These are phyloP conservation scores for Gallinago undulata DNA, from an alignment of 2,113 vertebrate species.

Conservation along the genomic window DNA sequence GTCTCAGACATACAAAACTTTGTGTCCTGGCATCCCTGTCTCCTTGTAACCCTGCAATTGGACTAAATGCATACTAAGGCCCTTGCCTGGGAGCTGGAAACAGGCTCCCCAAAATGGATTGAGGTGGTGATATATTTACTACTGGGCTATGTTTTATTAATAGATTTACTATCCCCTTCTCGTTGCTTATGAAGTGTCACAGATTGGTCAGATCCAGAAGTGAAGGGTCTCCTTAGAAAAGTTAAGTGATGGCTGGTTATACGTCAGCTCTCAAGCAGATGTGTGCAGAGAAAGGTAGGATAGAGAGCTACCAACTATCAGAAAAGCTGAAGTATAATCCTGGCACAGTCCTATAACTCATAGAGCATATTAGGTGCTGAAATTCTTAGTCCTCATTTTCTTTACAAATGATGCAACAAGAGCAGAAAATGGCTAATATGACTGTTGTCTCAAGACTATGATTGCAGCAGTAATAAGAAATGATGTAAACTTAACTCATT, in stretches of 20 bases:
- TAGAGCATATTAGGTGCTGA: background rate
- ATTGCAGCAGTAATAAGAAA: background rate
- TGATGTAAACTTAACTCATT: background rate
- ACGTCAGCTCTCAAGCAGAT: background rate
- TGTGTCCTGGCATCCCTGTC: background rate
- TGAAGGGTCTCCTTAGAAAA: background rate
- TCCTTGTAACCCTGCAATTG: background rate
- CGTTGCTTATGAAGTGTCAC: background rate
- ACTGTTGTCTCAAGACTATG: conserved; percentile 39
- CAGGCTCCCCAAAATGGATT: background rate
- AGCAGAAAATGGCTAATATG: conserved; percentile 46
- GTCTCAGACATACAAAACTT: background rate
- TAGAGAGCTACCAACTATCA: background rate
- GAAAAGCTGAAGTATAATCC: conserved; percentile 24
- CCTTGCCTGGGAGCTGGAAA: background rate
- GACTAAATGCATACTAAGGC: accelerated
- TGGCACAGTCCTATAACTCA: conserved; percentile 39
- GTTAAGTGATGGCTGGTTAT: background rate
- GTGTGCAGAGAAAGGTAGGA: background rate
- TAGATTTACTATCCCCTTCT: background rate
- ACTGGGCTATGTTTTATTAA: background rate
- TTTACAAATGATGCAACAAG: conserved; percentile 57
- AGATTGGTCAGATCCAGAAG: background rate
- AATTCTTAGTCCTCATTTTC: conserved; percentile 68
- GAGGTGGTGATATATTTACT: background rate